Percentiles rank a stretch among this genome's conserved stretches.
These are phyloP conservation scores for Campaea margaritaria DNA, from an alignment of 2,888 invertebrate genomes.

Conservation along the genomic window DNA sequence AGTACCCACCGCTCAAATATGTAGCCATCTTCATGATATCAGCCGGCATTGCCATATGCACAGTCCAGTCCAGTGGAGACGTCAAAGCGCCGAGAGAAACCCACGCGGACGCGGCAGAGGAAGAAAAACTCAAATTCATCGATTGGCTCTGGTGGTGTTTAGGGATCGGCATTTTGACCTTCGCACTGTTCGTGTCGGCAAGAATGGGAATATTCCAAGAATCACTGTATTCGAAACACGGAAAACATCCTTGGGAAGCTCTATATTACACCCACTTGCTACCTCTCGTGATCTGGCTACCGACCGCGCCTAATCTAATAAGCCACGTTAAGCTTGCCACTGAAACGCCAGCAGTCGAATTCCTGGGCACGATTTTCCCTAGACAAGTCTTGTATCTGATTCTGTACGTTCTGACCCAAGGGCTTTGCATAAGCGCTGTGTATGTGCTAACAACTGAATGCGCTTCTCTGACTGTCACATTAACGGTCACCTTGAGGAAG, in stretches of 20 bases:
- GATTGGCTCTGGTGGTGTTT: constrained; percentile 86
- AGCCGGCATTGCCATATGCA: constrained; percentile 95
- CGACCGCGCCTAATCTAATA: constrained; percentile 91
- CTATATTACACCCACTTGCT: constrained; percentile 95
- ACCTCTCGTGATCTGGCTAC: constrained; percentile 94
- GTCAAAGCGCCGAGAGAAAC: constrained; percentile 84
- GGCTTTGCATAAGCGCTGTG: constrained; percentile 96
- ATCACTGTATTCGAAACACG: constrained; percentile 91
- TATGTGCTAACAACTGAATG: constrained; percentile 97
- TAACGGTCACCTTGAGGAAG: constrained; percentile 98
- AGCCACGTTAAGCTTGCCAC: constrained; percentile 91
- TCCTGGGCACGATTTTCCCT: constrained; percentile 88
- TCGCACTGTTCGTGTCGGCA: constrained; percentile 96
- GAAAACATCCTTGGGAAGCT: constrained; percentile 96
- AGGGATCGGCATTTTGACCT: constrained; percentile 93
- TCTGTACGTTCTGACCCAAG: constrained; percentile 95
- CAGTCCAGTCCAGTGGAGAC: constrained; percentile 92
- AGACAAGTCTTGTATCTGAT: constrained; percentile 91
- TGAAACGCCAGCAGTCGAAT: constrained; percentile 86
- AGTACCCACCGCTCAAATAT: constrained; percentile 93
- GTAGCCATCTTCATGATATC: constrained; percentile 97
- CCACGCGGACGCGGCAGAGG: constrained; percentile 71
- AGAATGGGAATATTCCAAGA: constrained; percentile 98
- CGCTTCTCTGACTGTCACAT: constrained; percentile 96
- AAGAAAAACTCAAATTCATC: constrained; percentile 72